Evolutionary conservation across 1,140 invertebrate genomes (phyloP), one percentile per base, ranked within the genome.

Genomic region (Paraescarpia echinospica): DNA sequence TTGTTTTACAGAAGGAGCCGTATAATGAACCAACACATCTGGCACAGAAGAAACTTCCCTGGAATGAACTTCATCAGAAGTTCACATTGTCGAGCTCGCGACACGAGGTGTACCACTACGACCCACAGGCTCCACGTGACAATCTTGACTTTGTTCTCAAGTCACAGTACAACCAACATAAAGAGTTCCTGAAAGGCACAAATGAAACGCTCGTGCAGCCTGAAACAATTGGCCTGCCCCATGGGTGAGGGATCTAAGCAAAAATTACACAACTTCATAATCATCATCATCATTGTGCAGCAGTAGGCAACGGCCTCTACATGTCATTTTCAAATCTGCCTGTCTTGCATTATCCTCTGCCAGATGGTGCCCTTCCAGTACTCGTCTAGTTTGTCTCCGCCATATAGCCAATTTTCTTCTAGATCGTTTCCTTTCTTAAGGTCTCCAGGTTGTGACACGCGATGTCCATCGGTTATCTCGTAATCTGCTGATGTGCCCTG

Each of bases 121-220:
- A 96, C 91, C 95, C 96, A 18, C 92, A 94, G 91, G 95, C 95
- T 31, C 96, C 96, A 88, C 94, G 94, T 33, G 96, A 96, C 93
- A 95, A 94, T 91, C 93, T 96, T 33, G 96, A 96, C 93, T 96
- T 96, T 94, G 92, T 96, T 59, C 93, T 96, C 6, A 96, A 96
- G 93, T 94, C 96, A 33, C 92, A 95, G 92, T 96, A 96, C 93
- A 93, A 96, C 93, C 96, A 96, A n/a, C 95, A 96, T 93, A 94
- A 94, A 33, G 95, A 95, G 77, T 94, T 96, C 33, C 93, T 96
- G 0, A 95, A 93, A 51, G 94, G 94, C 51, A 95, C 94, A 93
- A 94, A 95, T 94, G 94, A 96, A 93, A 95, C 95, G 22, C 89
- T 96, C 33, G 93, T 95, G 91, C 96, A 96, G 93, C 94, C 94